These are phyloP conservation scores for Clytia hemisphaerica DNA, from an alignment of 30 jellyfish, hydroid and myxozoan genomes.

Conservation along the genomic window DNA sequence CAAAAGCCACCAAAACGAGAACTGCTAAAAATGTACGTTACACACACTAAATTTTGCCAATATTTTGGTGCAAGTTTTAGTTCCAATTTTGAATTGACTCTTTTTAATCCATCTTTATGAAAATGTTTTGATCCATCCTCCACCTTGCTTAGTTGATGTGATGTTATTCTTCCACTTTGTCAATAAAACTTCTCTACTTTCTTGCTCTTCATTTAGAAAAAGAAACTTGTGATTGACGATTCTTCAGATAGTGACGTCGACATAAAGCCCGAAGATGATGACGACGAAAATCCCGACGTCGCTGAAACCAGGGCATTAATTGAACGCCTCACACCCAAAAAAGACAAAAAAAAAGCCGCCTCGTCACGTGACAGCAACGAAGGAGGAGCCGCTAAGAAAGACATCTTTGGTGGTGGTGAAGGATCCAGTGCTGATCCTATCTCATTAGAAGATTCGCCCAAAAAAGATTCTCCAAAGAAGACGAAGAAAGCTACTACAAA, in stretches of 20 bases:
- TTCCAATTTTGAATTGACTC: too few species aligned
- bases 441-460: slow-evolving; percentile 19
- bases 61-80: too few species aligned
- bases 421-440: slow-evolving; percentile 5
- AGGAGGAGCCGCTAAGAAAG: slow-evolving; percentile 22
- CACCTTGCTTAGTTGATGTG: too few species aligned
- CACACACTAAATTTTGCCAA: background rate
- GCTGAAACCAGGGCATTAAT: slow-evolving; percentile 69
- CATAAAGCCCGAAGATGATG: slow-evolving; percentile 41
- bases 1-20: slow-evolving; percentile 24
- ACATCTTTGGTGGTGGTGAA: background rate
- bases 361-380: background rate
- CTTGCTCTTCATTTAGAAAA: too few species aligned
- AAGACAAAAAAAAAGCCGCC: slow-evolving; percentile 20
- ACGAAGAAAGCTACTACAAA: background rate
- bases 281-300: slow-evolving; percentile 63
- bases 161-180: too few species aligned
- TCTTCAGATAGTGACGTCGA: too few species aligned
- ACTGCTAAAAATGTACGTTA: background rate
- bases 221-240: too few species aligned
- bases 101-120: too few species aligned
- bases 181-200: too few species aligned
- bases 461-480: slow-evolving; percentile 24
- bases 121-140: too few species aligned
- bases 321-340: slow-evolving; percentile 61